Base-by-base conservation (phyloP, 2,113 vertebrate species). In the Hypanus sabinus region DNA sequence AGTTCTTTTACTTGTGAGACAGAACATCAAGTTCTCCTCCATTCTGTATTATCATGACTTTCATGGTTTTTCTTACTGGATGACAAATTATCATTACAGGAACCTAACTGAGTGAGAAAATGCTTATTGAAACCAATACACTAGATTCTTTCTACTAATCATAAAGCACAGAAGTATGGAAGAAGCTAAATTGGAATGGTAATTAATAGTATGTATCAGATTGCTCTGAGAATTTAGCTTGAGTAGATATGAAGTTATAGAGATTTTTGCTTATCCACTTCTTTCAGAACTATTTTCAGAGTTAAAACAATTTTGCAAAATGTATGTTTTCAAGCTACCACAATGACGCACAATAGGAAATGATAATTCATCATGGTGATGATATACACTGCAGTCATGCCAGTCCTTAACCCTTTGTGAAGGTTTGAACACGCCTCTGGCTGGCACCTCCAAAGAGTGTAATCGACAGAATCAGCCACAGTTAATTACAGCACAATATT, bases 391-490 rank as follows among this genome's bases (percentile, higher is more conserved):
- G 36, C 79, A 94, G 73, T 80, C 80, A 38, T 0, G 36, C 76
- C 20, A 94, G 27, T 30, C 12, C 4, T 55, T 65, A 22, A 81
- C 62, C 27, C 18, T 36, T 76, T 68, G 9, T 85, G 20, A 70
- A 94, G 62, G 76, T 20, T 60, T 70, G 75, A 65, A 94, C 76
- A 80, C 70, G 94, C 24, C 81, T 70, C 80, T 94, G 93, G 46
- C 76, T 94, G 93, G 46, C 76, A 80, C n/a, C n/a, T 79, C 27
- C 10, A 65, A 24, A 70, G n/a, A 60, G 75, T 80, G 24, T 94
- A 94, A 80, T 80, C 36, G 38, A 77, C n/a, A 80, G 55, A 55
- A 80, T 94, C n/a, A 71, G 33, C 10, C 68, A 38, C 10, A 36
- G 65, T 94, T 33, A 20, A 18, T 71, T 30, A 33, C 60, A 85